A percentile compares a stretch with the other conserved stretches of the same genome.
Evolutionary conservation across 2,888 invertebrate genomes (phyloP).

Genomic region (Hymenopus coronatus): DNA sequence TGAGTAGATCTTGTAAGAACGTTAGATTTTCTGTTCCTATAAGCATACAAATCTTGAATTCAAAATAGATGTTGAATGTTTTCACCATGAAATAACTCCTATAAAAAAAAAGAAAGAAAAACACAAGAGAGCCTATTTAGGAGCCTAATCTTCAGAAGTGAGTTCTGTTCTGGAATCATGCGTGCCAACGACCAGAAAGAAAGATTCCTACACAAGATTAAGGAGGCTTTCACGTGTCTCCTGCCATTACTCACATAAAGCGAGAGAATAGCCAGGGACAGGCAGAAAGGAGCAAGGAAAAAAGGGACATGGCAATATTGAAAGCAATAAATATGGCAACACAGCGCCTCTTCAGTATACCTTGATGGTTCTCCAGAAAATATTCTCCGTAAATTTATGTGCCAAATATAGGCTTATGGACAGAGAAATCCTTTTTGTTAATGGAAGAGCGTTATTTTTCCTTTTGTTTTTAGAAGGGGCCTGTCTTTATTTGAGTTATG

Average conservation of each 20-base stretch:
- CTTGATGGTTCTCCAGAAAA: conserved; percentile 6
- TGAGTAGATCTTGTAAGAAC: too few species aligned
- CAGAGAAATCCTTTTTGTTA: conserved; percentile 7
- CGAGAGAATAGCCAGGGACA: not conserved
- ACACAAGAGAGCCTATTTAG: too few species aligned
- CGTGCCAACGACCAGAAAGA: not conserved
- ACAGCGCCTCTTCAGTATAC: not conserved
- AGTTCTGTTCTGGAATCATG: not conserved
- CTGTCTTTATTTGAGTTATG: not conserved
- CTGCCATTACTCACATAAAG: not conserved
- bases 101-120: too few species aligned
- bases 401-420: conserved; percentile 3
- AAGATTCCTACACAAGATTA: not conserved
- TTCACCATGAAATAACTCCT: too few species aligned
- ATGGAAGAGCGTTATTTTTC: not conserved
- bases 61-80: too few species aligned
- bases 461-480: not conserved
- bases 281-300: not conserved
- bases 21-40: too few species aligned
- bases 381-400: conserved; percentile 2
- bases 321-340: conserved; percentile 1
- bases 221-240: not conserved
- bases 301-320: not conserved
- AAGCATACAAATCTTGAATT: too few species aligned
- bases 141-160: too few species aligned